Conservation (phyloP, 2,888 invertebrate genomes). For the Rutpela maculata region DNA sequence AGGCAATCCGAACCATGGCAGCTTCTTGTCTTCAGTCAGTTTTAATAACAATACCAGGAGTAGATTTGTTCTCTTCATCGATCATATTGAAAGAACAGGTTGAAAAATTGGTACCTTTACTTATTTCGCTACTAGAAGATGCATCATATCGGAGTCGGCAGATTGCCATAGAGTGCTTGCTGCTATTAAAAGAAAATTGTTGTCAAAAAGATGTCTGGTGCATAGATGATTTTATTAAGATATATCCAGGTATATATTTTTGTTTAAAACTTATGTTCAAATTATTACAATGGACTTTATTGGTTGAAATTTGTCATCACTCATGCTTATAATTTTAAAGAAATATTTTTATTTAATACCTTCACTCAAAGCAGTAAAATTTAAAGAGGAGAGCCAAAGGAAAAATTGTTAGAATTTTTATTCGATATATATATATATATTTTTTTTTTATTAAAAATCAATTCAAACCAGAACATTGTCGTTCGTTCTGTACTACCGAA, state of each 20-base stretch:
- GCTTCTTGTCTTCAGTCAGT: constrained; percentile 83
- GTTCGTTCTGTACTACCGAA: too few species aligned
- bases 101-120: constrained; percentile 76
- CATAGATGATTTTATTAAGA: constrained; percentile 78
- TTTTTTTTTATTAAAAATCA: too few species aligned
- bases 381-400: too few species aligned
- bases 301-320: too few species aligned
- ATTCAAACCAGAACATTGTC: too few species aligned
- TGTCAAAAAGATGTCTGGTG: constrained; percentile 70
- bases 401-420: too few species aligned
- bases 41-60: constrained; percentile 70
- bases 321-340: too few species aligned
- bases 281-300: background rate
- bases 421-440: too few species aligned
- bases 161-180: constrained; percentile 78
- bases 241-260: constrained; percentile 77
- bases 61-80: constrained; percentile 62
- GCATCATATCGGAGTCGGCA: constrained; percentile 79
- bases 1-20: constrained; percentile 86
- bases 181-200: constrained; percentile 72
- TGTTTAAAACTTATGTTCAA: background rate
- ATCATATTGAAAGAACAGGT: constrained; percentile 45
- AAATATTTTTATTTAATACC: too few species aligned
- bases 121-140: constrained; percentile 80
- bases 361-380: too few species aligned